phyloP scores from a whole-genome alignment of 2,113 vertebrate species.

The Glareola pratincola region DNA sequence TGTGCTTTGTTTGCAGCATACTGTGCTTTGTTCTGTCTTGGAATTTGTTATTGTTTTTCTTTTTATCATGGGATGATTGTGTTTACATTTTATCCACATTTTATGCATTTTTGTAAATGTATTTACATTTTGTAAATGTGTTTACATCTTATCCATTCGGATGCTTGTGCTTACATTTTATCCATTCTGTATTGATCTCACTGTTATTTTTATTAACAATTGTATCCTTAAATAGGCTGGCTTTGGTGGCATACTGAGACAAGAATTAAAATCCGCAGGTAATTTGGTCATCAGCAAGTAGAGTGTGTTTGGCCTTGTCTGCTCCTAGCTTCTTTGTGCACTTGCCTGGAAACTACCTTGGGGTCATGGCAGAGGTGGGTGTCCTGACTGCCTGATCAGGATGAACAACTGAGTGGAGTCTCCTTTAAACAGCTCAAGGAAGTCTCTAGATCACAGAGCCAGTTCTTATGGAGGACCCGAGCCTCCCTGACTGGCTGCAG shows the following conservation, averaged over 20 bases:
- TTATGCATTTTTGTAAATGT: background rate
- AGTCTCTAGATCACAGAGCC: background rate
- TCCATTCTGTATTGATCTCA: background rate
- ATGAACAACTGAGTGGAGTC: background rate
- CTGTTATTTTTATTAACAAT: background rate
- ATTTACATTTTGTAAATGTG: background rate
- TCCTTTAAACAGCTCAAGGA: background rate
- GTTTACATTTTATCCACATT: background rate
- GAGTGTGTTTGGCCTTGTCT: background rate
- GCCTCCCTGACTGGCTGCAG: background rate
- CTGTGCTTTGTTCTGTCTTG: background rate
- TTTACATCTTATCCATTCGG: background rate
- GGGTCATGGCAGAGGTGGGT: background rate
- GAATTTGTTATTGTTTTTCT: background rate
- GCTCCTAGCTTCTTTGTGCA: fast-evolving
- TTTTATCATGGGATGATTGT: background rate
- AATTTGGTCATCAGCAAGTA: background rate
- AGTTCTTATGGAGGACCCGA: background rate
- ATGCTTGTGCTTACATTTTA: background rate
- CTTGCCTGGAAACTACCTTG: background rate
- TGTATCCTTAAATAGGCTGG: background rate
- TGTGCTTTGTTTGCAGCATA: background rate
- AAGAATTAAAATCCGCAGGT: background rate
- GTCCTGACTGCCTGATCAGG: background rate
- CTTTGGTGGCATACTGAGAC: background rate